Conservation (phyloP, 2,888 invertebrate species). For the Lithophane leautieri region DNA sequence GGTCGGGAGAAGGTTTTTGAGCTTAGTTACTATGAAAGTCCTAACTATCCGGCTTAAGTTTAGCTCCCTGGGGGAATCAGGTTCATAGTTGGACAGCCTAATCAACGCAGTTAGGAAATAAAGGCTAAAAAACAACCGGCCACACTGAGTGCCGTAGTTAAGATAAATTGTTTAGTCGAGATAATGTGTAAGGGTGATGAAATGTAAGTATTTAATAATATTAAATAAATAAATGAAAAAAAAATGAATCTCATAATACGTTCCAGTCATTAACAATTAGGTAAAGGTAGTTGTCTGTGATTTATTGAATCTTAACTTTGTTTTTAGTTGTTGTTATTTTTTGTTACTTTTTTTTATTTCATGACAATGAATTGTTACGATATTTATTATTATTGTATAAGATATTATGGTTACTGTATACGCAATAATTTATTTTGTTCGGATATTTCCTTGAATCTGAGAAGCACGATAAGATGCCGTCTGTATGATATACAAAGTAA, state of each 20-base stretch:
- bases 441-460: constrained; percentile 54
- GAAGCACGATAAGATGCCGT: constrained; percentile 68
- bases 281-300: constrained; percentile 85
- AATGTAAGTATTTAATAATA: constrained; percentile 72
- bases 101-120: constrained; percentile 37
- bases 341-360: constrained; percentile 58
- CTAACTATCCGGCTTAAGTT: constrained; percentile 40
- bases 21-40: constrained; percentile 43
- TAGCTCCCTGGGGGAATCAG: constrained; percentile 47
- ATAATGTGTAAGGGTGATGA: constrained; percentile 74
- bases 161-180: constrained; percentile 78
- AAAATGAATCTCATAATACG: constrained; percentile 79
- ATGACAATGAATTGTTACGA: constrained; percentile 60
- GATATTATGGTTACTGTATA: constrained; percentile 38
- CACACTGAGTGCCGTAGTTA: constrained; percentile 83
- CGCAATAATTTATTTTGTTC: constrained; percentile 57
- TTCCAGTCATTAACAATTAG: constrained; percentile 81
- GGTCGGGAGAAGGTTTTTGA: constrained; percentile 18
- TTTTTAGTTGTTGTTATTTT: constrained; percentile 72
- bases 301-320: constrained; percentile 79
- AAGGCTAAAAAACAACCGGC: constrained; percentile 10
- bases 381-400: constrained; percentile 66
- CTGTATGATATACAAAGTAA: constrained; percentile 64
- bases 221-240: constrained; percentile 57
- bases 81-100: constrained; percentile 56